These are phyloP conservation scores for Drosophila athabasca DNA, from an alignment of 1,140 invertebrate species.

Conservation along the genomic window DNA sequence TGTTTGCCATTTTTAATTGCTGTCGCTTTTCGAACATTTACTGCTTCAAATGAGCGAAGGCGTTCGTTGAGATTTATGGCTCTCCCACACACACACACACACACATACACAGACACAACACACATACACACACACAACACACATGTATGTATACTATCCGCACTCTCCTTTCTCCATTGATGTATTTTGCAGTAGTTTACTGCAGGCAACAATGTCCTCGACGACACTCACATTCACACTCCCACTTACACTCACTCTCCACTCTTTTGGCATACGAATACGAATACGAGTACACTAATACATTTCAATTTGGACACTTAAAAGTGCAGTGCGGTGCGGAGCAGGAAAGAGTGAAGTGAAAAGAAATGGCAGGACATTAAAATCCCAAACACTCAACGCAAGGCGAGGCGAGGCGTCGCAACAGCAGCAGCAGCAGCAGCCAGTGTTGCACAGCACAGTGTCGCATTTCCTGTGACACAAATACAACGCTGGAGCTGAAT, in stretches of 20 bases:
- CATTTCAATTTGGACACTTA: conserved; percentile 54
- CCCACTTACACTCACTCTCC: too few species aligned
- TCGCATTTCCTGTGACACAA: conserved; percentile 39
- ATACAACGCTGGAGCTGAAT: neutral
- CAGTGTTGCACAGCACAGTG: conserved; percentile 41
- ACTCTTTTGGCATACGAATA: neutral
- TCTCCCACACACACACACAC: conserved; percentile 4
- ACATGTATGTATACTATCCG: neutral
- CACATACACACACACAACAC: neutral
- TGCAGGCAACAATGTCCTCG: conserved; percentile 62
- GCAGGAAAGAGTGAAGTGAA: conserved; percentile 6
- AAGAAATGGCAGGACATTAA: conserved; percentile 35
- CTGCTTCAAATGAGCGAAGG: conserved; percentile 71
- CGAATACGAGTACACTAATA: conserved; percentile 34
- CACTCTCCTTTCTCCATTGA: conserved; percentile 1
- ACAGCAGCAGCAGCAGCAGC: neutral
- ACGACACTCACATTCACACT: too few species aligned
- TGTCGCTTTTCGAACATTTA: conserved; percentile 76
- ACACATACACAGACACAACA: conserved; percentile 4
- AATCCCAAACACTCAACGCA: neutral
- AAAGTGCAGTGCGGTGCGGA: conserved; percentile 4
- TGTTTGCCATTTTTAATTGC: conserved; percentile 77
- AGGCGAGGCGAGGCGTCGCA: too few species aligned
- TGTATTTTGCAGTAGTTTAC: conserved; percentile 50
- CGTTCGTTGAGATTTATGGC: conserved; percentile 73